Conservation (phyloP, 2,888 invertebrate species). For the Cryptocheilus praepositus region DNA sequence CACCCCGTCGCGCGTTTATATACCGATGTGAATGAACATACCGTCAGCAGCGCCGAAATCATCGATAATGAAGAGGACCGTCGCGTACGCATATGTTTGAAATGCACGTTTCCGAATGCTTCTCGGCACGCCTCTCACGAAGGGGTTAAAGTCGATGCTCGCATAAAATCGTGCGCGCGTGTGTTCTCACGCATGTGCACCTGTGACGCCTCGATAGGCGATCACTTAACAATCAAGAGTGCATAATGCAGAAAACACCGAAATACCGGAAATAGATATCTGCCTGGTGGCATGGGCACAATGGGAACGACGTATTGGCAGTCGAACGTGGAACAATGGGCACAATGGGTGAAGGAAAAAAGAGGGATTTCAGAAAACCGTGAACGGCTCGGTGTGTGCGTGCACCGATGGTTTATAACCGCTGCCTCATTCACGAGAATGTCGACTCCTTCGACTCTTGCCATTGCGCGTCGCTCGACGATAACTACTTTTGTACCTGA, state of each 20-base stretch:
- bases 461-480: slow-evolving; percentile 30
- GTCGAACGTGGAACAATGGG: slow-evolving; percentile 53
- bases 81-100: too few relatives aligned
- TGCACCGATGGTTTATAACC: slow-evolving; percentile 29
- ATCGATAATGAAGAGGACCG: too few relatives aligned
- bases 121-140: background rate
- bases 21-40: too few relatives aligned
- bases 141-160: slow-evolving; percentile 3
- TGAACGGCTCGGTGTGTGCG: slow-evolving; percentile 31
- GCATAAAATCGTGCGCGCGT: slow-evolving; percentile 13
- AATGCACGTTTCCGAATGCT: background rate
- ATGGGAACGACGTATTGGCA: slow-evolving; percentile 54
- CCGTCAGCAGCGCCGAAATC: too few relatives aligned
- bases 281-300: slow-evolving; percentile 51
- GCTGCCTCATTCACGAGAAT: slow-evolving; percentile 36
- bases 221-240: slow-evolving; percentile 47
- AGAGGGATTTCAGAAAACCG: slow-evolving; percentile 38
- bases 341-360: slow-evolving; percentile 47
- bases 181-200: slow-evolving; percentile 48
- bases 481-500: slow-evolving; percentile 25
- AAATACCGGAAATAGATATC: slow-evolving; percentile 61
- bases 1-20: too few relatives aligned
- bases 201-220: slow-evolving; percentile 55
- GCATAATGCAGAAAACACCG: slow-evolving; percentile 45
- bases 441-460: slow-evolving; percentile 37